Evolutionary conservation across 2,797 vertebrate genomes (phyloP).

Genomic region (Neomorphus geoffroyi): DNA sequence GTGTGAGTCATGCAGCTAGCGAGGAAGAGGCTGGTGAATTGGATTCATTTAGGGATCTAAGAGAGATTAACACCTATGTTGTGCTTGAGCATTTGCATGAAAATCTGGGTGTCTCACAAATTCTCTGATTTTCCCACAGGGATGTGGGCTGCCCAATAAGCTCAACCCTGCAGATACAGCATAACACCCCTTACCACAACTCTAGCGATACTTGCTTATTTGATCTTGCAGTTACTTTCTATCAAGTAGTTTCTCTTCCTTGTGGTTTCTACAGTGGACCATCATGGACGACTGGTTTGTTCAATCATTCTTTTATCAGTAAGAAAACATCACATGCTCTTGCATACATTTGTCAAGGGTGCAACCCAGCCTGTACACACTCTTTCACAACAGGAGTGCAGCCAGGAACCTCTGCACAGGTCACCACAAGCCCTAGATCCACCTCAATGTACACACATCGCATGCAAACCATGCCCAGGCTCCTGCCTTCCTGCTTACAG

Average conservation of each 20-base stretch:
- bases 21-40: not conserved
- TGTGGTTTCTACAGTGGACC: not conserved
- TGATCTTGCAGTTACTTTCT: not conserved
- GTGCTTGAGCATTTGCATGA: not conserved
- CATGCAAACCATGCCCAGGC: not conserved
- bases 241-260: not conserved
- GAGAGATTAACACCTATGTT: not conserved
- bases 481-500: not conserved
- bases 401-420: not conserved
- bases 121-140: not conserved
- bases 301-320: not conserved
- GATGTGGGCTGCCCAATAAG: not conserved
- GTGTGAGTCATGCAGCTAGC: not conserved
- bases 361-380: fast-evolving
- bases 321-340: not conserved
- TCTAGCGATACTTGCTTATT: not conserved
- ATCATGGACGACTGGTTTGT: fast-evolving
- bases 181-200: not conserved
- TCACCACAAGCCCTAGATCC: not conserved
- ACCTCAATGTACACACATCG: fast-evolving
- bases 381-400: fast-evolving
- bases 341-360: fast-evolving
- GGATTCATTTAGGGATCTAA: not conserved
- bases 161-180: not conserved
- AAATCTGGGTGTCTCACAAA: not conserved